These are phyloP conservation scores for Magallana gigas DNA, from an alignment of 1,140 invertebrate genomes.

Conservation along the genomic window DNA sequence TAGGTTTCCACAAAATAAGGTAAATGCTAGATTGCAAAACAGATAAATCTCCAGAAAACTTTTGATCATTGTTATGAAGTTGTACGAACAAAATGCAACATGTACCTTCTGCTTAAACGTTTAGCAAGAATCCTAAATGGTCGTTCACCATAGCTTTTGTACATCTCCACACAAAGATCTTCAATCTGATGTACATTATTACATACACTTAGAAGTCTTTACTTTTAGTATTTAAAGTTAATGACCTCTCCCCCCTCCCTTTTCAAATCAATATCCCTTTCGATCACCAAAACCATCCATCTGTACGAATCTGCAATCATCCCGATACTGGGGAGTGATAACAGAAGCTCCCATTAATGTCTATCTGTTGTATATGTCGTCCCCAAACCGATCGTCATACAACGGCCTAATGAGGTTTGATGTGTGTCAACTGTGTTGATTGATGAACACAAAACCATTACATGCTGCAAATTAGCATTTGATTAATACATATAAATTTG, in stretches of 20 bases:
- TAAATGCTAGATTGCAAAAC: too few species aligned
- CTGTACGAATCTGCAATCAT: neutral
- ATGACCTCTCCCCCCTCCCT: neutral
- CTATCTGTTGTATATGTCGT: neutral
- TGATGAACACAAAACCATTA: conserved; percentile 11
- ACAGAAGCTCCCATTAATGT: neutral
- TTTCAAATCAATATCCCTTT: neutral
- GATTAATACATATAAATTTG: conserved; percentile 31
- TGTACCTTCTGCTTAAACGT: too few species aligned
- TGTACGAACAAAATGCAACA: too few species aligned
- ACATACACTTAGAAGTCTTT: too few species aligned
- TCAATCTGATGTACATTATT: too few species aligned
- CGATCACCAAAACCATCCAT: neutral
- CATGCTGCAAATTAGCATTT: conserved; percentile 25
- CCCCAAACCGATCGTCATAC: neutral
- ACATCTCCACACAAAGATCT: too few species aligned
- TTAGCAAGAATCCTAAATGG: too few species aligned
- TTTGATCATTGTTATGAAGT: too few species aligned
- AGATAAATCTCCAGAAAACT: too few species aligned
- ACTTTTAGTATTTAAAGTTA: neutral
- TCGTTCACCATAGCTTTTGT: too few species aligned
- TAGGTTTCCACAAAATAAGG: too few species aligned
- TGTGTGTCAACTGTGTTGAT: conserved; percentile 16
- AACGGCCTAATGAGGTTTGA: conserved; percentile 4
- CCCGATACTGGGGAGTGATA: neutral